Conservation (phyloP, 2,113 vertebrate species). For the Sander vitreus region DNA sequence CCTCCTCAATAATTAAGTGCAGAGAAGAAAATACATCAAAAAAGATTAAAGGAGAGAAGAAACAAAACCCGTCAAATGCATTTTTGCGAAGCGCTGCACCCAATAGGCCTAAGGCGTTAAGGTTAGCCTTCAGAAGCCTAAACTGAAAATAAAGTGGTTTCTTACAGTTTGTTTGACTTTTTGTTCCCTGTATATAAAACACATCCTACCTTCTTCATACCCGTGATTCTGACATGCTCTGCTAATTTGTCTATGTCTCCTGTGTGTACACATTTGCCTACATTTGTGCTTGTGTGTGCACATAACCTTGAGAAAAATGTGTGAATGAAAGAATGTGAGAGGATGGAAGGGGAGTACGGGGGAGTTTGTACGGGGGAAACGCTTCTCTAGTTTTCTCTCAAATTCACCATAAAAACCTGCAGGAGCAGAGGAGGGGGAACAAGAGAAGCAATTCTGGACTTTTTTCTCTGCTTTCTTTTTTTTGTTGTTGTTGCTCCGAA, state of each 20-base stretch:
- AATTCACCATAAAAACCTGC: slow-evolving; percentile 54
- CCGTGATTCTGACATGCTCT: neutral
- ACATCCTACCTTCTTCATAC: neutral
- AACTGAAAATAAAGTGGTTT: neutral
- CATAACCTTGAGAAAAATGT: slow-evolving; percentile 16
- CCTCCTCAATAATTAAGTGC: neutral
- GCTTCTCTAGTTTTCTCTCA: slow-evolving; percentile 64
- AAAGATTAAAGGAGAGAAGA: neutral
- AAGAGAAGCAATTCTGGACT: slow-evolving; percentile 58
- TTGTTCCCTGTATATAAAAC: neutral
- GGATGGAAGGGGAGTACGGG: slow-evolving; percentile 52
- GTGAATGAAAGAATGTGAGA: slow-evolving; percentile 64
- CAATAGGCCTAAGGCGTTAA: neutral
- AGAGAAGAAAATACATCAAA: neutral
- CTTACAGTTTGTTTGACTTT: neutral
- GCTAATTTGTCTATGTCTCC: neutral
- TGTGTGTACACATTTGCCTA: neutral
- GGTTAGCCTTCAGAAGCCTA: neutral
- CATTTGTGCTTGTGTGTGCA: neutral
- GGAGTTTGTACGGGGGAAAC: slow-evolving; percentile 66
- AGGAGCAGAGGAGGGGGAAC: slow-evolving; percentile 79
- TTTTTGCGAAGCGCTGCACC: neutral
- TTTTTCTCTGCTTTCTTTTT: slow-evolving; percentile 55
- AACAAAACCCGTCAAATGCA: neutral
- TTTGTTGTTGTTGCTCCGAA: neutral